A percentile compares a stretch with the other conserved stretches of the same genome.
These are phyloP conservation scores for Eospalax fontanierii DNA, from an alignment of 2,797 vertebrate genomes.

Conservation along the genomic window DNA sequence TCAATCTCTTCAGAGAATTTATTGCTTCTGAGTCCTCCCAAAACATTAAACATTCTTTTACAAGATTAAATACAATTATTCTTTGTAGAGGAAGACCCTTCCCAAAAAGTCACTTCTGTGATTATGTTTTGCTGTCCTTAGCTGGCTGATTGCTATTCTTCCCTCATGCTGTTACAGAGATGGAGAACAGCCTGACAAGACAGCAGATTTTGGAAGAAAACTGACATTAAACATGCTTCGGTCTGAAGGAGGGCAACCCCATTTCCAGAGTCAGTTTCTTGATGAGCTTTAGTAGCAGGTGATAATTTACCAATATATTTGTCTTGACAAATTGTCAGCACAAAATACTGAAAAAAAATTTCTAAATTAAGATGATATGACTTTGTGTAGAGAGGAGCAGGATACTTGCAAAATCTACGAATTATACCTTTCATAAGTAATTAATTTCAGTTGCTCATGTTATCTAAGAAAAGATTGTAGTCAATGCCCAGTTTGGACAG, in stretches of 20 bases:
- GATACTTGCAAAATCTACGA: neutral
- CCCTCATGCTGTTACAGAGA: neutral
- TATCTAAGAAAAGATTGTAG: neutral
- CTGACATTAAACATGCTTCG: neutral
- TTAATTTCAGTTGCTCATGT: constrained; percentile 8
- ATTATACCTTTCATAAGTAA: neutral
- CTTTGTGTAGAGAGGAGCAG: neutral
- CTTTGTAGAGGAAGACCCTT: no score
- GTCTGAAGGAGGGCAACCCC: neutral
- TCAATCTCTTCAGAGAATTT: no score
- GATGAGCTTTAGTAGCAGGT: neutral
- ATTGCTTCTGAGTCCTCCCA: no score
- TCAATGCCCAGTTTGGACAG: neutral
- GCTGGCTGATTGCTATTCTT: neutral
- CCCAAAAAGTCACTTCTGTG: no score
- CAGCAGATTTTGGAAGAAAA: neutral
- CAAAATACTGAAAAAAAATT: constrained; percentile 58
- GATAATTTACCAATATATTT: neutral
- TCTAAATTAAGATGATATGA: constrained; percentile 56
- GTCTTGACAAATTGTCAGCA: neutral
- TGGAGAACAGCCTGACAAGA: no score
- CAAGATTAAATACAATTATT: no score
- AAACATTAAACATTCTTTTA: no score
- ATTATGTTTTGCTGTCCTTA: neutral
- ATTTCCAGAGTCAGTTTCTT: neutral